These are phyloP conservation scores for Apamea anceps DNA, from an alignment of 2,888 invertebrate species.

Conservation along the genomic window DNA sequence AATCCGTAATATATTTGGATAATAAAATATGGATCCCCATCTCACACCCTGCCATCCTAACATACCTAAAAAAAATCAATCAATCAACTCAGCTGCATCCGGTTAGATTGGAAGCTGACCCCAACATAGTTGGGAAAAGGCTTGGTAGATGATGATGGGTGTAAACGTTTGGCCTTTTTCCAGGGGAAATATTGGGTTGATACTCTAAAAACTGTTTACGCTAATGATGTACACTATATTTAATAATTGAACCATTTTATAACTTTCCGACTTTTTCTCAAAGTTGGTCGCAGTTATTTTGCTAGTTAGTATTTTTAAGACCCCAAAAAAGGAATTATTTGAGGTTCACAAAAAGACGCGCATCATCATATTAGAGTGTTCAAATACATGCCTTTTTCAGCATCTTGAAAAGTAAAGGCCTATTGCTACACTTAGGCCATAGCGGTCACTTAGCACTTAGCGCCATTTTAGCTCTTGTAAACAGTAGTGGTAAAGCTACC, in stretches of 20 bases:
- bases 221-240: not conserved
- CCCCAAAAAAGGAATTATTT: not conserved
- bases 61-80: not conserved
- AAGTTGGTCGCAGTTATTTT: not conserved
- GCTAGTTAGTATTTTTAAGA: not conserved
- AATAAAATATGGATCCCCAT: not conserved
- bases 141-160: too few species aligned
- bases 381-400: not conserved
- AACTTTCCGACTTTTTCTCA: not conserved
- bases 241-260: not conserved
- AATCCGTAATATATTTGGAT: not conserved
- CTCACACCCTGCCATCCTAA: too few species aligned
- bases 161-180: not conserved
- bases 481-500: constrained; percentile 20
- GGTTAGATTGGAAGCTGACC: too few species aligned
- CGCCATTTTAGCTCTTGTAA: not conserved
- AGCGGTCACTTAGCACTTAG: not conserved
- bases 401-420: not conserved
- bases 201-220: not conserved
- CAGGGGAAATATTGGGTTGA: too few species aligned
- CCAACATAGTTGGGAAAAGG: too few species aligned
- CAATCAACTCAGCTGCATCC: not conserved
- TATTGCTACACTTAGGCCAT: not conserved
- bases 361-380: not conserved
- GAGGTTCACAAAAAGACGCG: not conserved